Base-by-base conservation (phyloP, 2,113 vertebrate species). In the Triplophysa siluroides region DNA sequence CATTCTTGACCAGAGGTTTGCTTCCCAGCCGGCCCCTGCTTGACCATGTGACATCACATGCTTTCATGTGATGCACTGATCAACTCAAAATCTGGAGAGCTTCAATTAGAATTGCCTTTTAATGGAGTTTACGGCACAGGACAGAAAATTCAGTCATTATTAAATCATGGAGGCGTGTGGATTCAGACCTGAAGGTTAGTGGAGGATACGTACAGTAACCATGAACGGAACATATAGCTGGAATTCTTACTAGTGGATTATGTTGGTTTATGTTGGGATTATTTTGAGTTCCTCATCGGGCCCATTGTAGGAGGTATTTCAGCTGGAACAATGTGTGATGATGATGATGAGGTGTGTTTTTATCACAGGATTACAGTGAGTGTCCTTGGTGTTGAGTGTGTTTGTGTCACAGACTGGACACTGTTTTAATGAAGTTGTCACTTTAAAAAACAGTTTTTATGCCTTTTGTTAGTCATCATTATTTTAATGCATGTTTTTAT, bases 41-140 rank as follows among this genome's bases (percentile, higher is more conserved):
- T 21, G 8, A 7, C 43, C 92, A 92, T 90, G 91, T 92, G 91
- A 92, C 92, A 93, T 92, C 93, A 93, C 92, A 93, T 93, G 93
- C 91, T 92, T 92, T 92, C 92, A 94, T 93, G 92, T 93, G 92
- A 93, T 92, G 86, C 83, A 85, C 88, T 87, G 89, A 91, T 90
- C 89, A 90, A 86, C 86, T 88, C 86, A 83, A 64, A 90, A 91
- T 91, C 90, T 90, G 90, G 87, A 92, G 86, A 81, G 90, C 88
- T 89, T 91, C 89, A 88, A 90, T 90, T 91, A 91, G 84, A 90
- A 90, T 92, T 92, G 88, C 84, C 80, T 85, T 92, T 91, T 91
- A 90, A 92, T 91, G 89, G 88, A 90, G 92, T 93, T 93, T 91
- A 88, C 38, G 78, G 86, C 72, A 84, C 78, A 78, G 89, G 86